Evolutionary conservation across 2,797 vertebrate genomes (phyloP), one percentile per base, ranked within the genome.

Genomic region (Zenarchopterus dispar): DNA sequence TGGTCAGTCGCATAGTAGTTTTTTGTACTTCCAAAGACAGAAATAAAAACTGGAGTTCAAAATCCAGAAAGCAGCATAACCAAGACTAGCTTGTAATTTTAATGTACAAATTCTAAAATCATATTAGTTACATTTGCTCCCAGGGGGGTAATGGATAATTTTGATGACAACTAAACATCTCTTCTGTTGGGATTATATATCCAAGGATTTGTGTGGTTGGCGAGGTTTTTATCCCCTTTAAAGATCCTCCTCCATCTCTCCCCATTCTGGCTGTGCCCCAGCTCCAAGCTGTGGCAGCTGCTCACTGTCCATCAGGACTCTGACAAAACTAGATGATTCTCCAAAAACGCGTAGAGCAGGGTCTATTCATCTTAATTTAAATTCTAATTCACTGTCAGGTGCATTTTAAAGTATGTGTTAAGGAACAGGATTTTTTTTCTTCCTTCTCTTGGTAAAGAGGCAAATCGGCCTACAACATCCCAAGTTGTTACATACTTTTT

Each of bases 171-270:
- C 75, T 80, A 63, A 84, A 65, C 62, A 73, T 84, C 59, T 84
- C 56, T 68, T 61, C 76, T 22, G 67, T 70, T 76, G 64, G 76
- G 85, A 91, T 88, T 90, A 84, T 78, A 61, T 67, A 51, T 80
- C 66, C 59, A 62, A 77, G 84, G 86, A 89, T 90, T 88, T 88
- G 83, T 85, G 88, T 70, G 70, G 73, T 80, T 42, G 61, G 82
- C 65, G 69, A 75, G 77, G 42, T 75, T 86, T 85, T 85, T 79
- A 85, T 84, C 88, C 80, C 69, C 58, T 77, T 81, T 70, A 82
- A 79, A 89, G 85, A 89, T 89, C 85, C 76, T 88, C 79, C 79
- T 84, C 78, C 81, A 84, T 62, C 80, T 74, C 69, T 74, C 69
- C 70, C 52, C 39, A 56, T 31, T 28, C 79, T 87, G 88, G 85